Percentiles rank a stretch among this genome's conserved stretches.
These are phyloP conservation scores for Aurelia sp. DNA, from an alignment of 30 jellyfish, hydroid and myxozoan genomes.

Conservation along the genomic window DNA sequence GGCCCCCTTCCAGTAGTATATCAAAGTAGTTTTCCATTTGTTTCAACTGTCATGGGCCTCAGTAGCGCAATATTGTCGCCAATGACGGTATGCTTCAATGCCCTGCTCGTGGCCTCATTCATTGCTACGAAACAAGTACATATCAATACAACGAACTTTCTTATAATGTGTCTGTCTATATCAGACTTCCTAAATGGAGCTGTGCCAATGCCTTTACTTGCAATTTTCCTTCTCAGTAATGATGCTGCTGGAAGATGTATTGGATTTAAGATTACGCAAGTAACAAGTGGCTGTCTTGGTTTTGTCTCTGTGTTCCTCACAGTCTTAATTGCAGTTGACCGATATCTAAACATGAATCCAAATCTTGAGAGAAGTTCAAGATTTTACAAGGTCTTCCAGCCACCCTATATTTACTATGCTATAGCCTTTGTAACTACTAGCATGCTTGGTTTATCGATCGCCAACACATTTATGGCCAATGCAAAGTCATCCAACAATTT, in stretches of 20 bases:
- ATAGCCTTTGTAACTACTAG: too few relatives aligned
- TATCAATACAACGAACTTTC: conserved; percentile 9
- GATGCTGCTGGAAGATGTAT: background rate
- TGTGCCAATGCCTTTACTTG: background rate
- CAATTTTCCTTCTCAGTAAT: background rate
- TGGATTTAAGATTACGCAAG: background rate
- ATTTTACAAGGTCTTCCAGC: too few relatives aligned
- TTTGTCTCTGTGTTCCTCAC: background rate
- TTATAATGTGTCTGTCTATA: conserved; percentile 1
- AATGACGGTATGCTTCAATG: background rate
- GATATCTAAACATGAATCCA: conserved; percentile 40
- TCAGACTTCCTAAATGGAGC: conserved; percentile 37
- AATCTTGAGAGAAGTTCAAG: background rate
- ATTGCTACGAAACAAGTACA: conserved; percentile 14
- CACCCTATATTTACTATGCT: too few relatives aligned
- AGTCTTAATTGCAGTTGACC: conserved; percentile 21
- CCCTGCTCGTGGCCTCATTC: conserved; percentile 1
- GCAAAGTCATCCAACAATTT: too few relatives aligned
- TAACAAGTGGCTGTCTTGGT: background rate
- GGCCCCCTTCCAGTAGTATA: too few relatives aligned
- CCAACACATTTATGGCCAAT: too few relatives aligned
- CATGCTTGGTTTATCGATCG: too few relatives aligned
- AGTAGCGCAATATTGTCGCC: background rate
- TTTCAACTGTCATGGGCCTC: background rate
- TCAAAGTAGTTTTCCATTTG: too few relatives aligned